phyloP scores from a whole-genome alignment of 2,113 vertebrate genomes.

The Tapirus terrestris region DNA sequence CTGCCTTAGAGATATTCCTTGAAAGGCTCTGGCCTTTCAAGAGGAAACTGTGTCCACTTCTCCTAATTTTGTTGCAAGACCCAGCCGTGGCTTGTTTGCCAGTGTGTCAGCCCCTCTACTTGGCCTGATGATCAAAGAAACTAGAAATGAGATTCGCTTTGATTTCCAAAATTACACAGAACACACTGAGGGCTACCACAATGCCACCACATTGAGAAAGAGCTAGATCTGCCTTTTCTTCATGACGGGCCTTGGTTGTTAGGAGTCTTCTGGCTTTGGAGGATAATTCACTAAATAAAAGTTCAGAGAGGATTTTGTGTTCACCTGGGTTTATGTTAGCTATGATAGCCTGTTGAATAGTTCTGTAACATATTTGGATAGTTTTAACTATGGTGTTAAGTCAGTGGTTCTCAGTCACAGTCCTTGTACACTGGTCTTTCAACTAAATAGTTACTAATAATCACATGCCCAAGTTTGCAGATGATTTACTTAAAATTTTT shows the following conservation, averaged over 20 bases:
- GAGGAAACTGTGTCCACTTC: neutral
- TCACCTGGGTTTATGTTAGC: neutral
- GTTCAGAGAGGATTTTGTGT: neutral
- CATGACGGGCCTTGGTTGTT: neutral
- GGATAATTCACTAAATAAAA: neutral
- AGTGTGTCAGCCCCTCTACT: neutral
- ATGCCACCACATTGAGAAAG: neutral
- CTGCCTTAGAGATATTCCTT: neutral
- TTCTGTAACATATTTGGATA: neutral
- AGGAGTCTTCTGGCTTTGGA: neutral
- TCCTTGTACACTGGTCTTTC: neutral
- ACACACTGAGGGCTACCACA: neutral
- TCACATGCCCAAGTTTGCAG: neutral
- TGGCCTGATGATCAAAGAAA: neutral
- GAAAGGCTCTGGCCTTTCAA: neutral
- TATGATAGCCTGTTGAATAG: neutral
- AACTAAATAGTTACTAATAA: neutral
- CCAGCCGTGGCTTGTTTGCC: neutral
- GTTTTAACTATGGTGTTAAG: neutral
- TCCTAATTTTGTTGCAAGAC: neutral
- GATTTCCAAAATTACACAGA: neutral
- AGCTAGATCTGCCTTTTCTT: neutral
- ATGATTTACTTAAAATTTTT: neutral
- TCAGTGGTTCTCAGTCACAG: neutral
- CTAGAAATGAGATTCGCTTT: constrained; percentile 16